These are phyloP conservation scores for Phorcus lineatus DNA, from an alignment of 2,888 invertebrate genomes.

Conservation along the genomic window DNA sequence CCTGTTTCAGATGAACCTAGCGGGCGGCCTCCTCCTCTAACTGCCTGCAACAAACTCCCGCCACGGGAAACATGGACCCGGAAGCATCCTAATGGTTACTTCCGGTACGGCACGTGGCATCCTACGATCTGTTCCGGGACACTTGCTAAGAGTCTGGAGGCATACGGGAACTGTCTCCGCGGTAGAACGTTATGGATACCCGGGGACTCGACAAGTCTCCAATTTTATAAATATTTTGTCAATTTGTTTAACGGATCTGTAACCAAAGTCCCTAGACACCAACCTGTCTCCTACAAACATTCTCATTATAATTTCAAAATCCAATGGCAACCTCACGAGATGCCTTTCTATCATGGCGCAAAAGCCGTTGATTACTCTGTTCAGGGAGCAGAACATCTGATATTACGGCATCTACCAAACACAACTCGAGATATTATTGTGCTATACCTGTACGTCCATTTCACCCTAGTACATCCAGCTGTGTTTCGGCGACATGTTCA, in stretches of 20 bases:
- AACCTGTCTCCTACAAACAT: background rate
- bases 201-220: background rate
- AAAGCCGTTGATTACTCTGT: background rate
- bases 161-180: background rate
- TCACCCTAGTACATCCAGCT: background rate
- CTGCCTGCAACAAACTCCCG: background rate
- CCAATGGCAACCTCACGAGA: background rate
- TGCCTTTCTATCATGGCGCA: background rate
- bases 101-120: background rate
- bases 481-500: constrained; percentile 3
- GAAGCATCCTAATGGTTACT: background rate
- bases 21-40: background rate
- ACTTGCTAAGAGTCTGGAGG: background rate
- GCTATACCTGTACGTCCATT: background rate
- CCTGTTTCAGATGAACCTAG: too few relatives aligned
- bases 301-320: background rate
- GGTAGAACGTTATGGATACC: background rate
- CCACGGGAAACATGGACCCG: background rate
- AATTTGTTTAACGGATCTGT: background rate
- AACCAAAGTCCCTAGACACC: background rate
- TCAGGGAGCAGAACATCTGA: background rate
- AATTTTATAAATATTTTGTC: background rate
- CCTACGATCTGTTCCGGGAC: background rate
- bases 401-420: background rate
- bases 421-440: background rate